Evolutionary conservation across 2,888 invertebrate genomes (phyloP).

Genomic region (Phasia obesa): DNA sequence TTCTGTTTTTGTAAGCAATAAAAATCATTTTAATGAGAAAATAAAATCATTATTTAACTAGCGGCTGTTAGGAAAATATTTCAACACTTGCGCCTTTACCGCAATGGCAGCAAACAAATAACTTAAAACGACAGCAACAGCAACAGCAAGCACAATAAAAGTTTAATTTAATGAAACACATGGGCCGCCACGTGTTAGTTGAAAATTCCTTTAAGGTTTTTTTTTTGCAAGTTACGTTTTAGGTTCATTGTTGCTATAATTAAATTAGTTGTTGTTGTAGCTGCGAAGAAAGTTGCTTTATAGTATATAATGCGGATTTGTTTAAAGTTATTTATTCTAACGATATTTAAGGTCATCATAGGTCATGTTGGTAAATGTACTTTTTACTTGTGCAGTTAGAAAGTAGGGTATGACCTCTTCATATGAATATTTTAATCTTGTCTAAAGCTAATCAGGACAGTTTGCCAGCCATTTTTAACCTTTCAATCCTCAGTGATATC

Average conservation of each 20-base stretch:
- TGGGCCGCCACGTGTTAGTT: conserved; percentile 39
- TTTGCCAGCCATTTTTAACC: no score
- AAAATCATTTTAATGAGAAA: no score
- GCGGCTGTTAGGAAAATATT: neutral
- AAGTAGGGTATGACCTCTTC: no score
- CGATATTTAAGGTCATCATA: neutral
- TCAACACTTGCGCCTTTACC: neutral
- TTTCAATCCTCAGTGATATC: no score
- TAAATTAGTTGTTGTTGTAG: neutral
- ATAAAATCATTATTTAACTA: conserved; percentile 25
- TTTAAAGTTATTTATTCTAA: neutral
- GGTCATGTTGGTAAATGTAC: neutral
- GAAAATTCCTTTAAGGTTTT: conserved; percentile 33
- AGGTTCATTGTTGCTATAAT: conserved; percentile 10
- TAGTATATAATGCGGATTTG: neutral
- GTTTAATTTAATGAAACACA: conserved; percentile 36
- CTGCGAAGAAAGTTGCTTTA: neutral
- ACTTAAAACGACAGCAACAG: neutral
- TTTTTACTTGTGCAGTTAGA: no score
- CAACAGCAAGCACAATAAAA: conserved; percentile 21
- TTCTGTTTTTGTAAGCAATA: conserved; percentile 26
- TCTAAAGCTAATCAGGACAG: no score
- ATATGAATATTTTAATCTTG: no score
- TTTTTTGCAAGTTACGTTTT: neutral
- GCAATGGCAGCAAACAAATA: neutral